phyloP scores from a whole-genome alignment of 2,113 vertebrate genomes.

The Otis tarda region DNA sequence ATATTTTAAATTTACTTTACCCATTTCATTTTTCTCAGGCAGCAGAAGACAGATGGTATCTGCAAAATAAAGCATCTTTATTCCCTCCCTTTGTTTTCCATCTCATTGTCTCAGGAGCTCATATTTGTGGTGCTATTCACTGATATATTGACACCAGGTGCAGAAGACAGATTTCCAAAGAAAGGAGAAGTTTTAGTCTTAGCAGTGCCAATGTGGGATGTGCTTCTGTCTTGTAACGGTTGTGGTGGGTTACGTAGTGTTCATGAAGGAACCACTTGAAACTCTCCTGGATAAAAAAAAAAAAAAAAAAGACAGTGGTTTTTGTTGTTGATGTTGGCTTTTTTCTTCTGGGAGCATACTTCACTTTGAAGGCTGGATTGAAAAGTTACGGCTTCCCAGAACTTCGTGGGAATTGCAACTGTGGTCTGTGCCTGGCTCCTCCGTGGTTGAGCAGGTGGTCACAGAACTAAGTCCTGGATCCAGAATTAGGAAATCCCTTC shows the following conservation, averaged over 20 bases:
- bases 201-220: neutral
- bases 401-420: neutral
- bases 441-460: neutral
- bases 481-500: neutral
- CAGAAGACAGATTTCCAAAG: neutral
- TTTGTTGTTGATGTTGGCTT: neutral
- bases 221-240: neutral
- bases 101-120: neutral
- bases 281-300: neutral
- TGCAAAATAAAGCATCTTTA: constrained; percentile 13
- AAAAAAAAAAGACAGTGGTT: neutral
- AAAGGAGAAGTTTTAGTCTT: neutral
- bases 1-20: constrained; percentile 13
- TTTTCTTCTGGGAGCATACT: neutral
- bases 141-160: neutral
- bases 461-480: neutral
- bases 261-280: neutral
- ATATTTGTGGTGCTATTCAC: neutral
- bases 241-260: neutral
- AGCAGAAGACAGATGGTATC: constrained; percentile 26
- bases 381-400: neutral
- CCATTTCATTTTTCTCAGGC: neutral
- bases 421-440: neutral
- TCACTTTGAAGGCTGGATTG: neutral
- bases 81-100: constrained; percentile 5